phyloP scores from a whole-genome alignment of 2,113 vertebrate species.

The Bubo blakistoni region DNA sequence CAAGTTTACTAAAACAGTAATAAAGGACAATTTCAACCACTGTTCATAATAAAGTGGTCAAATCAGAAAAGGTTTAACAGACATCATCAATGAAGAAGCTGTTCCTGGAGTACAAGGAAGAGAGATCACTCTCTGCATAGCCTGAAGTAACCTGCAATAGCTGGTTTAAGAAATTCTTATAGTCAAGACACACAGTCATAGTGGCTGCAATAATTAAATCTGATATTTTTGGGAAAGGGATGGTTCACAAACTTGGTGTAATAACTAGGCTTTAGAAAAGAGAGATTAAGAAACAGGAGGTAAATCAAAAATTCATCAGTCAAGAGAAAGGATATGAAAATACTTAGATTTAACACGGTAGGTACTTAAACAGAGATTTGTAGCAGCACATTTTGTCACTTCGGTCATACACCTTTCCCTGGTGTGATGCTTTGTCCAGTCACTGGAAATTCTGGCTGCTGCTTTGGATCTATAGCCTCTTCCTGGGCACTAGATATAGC shows the following conservation, averaged over 20 bases:
- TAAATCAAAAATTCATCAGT: not conserved
- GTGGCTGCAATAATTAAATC: not conserved
- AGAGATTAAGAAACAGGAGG: not conserved
- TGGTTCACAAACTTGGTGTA: not conserved
- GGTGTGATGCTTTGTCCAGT: not conserved
- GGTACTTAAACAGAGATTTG: not conserved
- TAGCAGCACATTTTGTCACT: not conserved
- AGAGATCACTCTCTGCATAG: not conserved
- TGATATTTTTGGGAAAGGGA: not conserved
- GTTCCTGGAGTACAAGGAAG: not conserved
- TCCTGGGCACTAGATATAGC: not conserved
- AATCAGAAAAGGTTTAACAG: not conserved
- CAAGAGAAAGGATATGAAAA: not conserved
- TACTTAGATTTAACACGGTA: not conserved
- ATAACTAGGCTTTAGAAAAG: not conserved
- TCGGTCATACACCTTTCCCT: not conserved
- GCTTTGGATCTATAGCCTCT: not conserved
- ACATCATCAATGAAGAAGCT: not conserved
- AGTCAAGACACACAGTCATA: not conserved
- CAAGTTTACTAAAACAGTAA: not conserved
- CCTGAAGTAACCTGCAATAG: not conserved
- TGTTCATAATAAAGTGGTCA: not conserved
- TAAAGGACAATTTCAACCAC: not conserved
- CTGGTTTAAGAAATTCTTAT: not conserved
- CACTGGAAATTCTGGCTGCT: not conserved